Conservation (phyloP, 2,113 vertebrate genomes). For the Rana temporaria region DNA sequence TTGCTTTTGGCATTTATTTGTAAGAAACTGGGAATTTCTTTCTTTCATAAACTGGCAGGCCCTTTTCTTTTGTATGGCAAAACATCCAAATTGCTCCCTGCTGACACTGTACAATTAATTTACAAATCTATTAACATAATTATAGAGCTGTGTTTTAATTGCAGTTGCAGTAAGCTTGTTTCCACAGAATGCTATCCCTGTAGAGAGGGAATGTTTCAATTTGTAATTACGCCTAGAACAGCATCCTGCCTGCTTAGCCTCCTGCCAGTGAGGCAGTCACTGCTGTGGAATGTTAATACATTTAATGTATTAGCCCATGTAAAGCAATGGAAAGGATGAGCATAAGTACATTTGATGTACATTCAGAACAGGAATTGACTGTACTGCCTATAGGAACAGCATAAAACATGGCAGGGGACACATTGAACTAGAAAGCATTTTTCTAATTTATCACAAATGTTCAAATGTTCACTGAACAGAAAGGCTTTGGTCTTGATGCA, state of each 20-base stretch:
- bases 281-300: slow-evolving; percentile 24
- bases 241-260: slow-evolving; percentile 7
- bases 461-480: too few relatives aligned
- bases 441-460: too few relatives aligned
- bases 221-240: slow-evolving; percentile 17
- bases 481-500: too few relatives aligned
- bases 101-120: slow-evolving; percentile 23
- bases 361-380: background rate
- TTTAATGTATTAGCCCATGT: slow-evolving; percentile 17
- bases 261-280: slow-evolving; percentile 14
- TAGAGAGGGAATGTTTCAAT: slow-evolving; percentile 23
- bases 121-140: slow-evolving; percentile 53
- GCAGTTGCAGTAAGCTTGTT: slow-evolving; percentile 6
- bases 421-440: too few relatives aligned
- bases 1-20: background rate
- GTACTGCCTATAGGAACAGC: background rate
- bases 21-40: background rate
- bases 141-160: slow-evolving; percentile 19
- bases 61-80: slow-evolving; percentile 35
- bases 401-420: too few relatives aligned
- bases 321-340: slow-evolving; percentile 19
- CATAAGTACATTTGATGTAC: slow-evolving; percentile 6
- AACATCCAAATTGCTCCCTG: slow-evolving; percentile 19
- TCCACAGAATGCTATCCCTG: slow-evolving; percentile 12
- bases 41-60: slow-evolving; percentile 6